Evolutionary conservation across 1,140 invertebrate species (phyloP).

Genomic region (Cydia amplana): DNA sequence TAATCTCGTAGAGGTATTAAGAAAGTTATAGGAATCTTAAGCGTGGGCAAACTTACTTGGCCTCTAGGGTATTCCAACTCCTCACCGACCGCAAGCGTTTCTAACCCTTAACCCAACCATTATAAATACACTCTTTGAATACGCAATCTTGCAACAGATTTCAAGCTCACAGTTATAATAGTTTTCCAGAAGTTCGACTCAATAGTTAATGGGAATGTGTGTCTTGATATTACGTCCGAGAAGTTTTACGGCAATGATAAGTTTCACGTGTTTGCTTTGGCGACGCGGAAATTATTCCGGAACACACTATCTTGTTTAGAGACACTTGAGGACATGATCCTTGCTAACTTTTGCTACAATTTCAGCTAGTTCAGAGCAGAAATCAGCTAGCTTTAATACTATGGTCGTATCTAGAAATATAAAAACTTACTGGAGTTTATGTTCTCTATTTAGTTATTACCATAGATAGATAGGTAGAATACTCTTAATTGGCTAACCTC

Average conservation of each 20-base stretch:
- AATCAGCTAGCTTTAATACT: no score
- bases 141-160: background rate
- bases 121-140: background rate
- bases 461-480: no score
- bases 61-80: constrained; percentile 35
- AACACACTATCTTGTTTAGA: constrained; percentile 32
- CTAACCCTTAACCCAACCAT: background rate
- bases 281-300: constrained; percentile 24
- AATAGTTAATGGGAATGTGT: background rate
- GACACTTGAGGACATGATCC: constrained; percentile 14
- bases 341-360: constrained; percentile 15
- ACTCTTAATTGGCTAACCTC: no score
- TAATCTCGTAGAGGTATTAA: constrained; percentile 71
- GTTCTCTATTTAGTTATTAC: no score
- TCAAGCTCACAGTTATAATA: constrained; percentile 1
- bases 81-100: background rate
- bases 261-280: constrained; percentile 48
- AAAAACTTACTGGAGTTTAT: no score
- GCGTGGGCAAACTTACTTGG: constrained; percentile 59
- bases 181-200: background rate
- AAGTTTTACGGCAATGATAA: constrained; percentile 63
- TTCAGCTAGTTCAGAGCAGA: background rate
- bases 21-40: constrained; percentile 74
- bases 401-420: no score
- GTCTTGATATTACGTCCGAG: constrained; percentile 63